These are phyloP conservation scores for Geococcyx californianus DNA, from an alignment of 2,113 vertebrate species.

Conservation along the genomic window DNA sequence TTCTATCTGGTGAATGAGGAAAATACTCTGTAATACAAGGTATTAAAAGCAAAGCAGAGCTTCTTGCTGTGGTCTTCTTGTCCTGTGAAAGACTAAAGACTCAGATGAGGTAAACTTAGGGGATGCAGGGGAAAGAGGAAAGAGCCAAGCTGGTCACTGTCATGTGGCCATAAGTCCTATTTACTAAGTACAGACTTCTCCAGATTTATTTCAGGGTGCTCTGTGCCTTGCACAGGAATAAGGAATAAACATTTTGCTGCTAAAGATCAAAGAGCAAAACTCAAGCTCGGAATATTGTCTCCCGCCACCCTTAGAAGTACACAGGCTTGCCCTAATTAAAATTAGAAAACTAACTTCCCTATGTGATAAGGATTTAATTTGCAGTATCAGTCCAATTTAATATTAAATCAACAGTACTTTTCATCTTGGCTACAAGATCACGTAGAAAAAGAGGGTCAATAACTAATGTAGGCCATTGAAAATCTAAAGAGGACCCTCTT, in stretches of 20 bases:
- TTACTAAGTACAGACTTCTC: conserved; percentile 1
- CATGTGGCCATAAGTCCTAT: conserved; percentile 18
- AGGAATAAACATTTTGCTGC: neutral
- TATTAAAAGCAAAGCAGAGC: neutral
- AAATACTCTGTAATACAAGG: conserved; percentile 3
- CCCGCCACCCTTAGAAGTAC: neutral
- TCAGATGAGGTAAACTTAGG: neutral
- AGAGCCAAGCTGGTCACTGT: neutral
- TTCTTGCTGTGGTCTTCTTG: neutral
- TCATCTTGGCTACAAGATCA: neutral
- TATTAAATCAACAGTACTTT: neutral
- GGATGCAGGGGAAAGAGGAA: neutral
- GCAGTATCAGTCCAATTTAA: neutral
- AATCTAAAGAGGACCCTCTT: neutral
- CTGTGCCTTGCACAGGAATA: neutral
- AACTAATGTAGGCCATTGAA: fast-evolving
- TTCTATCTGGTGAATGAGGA: neutral
- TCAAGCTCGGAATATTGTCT: neutral
- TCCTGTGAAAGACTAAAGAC: neutral
- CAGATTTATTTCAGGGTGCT: conserved; percentile 8
- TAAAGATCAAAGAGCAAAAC: neutral
- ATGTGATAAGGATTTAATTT: neutral
- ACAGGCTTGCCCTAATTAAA: neutral
- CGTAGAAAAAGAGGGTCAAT: neutral
- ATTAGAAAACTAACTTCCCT: neutral